phyloP scores from a whole-genome alignment of 2,888 invertebrate genomes.

The Amorpha juglandis region DNA sequence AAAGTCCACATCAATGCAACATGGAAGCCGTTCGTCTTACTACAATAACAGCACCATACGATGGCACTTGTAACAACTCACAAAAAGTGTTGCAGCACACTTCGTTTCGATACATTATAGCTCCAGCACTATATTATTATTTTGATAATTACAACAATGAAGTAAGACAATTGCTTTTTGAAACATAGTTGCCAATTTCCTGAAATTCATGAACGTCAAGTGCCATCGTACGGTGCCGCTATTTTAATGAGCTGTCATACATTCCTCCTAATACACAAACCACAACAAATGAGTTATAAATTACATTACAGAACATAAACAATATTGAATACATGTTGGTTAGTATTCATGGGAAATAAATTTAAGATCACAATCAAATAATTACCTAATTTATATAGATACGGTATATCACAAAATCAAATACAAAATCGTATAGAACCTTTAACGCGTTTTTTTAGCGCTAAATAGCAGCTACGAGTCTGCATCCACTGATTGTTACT shows the following conservation, averaged over 20 bases:
- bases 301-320: constrained; percentile 3
- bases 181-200: too few relatives aligned
- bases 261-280: constrained; percentile 16
- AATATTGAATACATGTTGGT: constrained; percentile 1
- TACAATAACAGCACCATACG: too few relatives aligned
- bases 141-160: too few relatives aligned
- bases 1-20: constrained; percentile 31
- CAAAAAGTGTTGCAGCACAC: too few relatives aligned
- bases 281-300: constrained; percentile 12
- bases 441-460: constrained; percentile 24
- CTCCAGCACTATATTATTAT: too few relatives aligned
- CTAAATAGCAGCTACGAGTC: not conserved
- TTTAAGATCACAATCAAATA: constrained; percentile 26
- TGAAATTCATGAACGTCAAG: too few relatives aligned
- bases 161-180: too few relatives aligned
- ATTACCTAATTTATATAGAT: constrained; percentile 41
- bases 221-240: too few relatives aligned
- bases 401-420: constrained; percentile 44
- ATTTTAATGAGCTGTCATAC: not conserved
- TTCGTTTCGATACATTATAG: too few relatives aligned
- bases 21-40: constrained; percentile 1
- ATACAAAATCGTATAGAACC: constrained; percentile 41
- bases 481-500: not conserved
- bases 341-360: not conserved
- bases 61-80: too few relatives aligned